Evolutionary conservation across 2,113 vertebrate genomes (phyloP).

Genomic region (Candoia aspera): DNA sequence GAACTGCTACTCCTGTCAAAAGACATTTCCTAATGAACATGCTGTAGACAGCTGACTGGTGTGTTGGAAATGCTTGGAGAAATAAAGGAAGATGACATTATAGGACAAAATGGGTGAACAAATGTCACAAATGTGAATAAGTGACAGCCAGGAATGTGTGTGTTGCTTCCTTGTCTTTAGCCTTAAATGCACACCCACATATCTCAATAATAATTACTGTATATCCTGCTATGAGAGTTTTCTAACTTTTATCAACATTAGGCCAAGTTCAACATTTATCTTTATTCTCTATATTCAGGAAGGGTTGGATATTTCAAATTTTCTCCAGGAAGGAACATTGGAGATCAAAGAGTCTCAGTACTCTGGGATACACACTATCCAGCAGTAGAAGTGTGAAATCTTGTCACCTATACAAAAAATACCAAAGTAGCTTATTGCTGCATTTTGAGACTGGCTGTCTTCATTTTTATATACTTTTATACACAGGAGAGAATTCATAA

Average conservation of each 20-base stretch:
- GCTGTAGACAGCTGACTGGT: slow-evolving; percentile 47
- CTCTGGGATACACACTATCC: not conserved
- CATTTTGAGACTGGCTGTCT: not conserved
- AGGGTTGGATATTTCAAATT: not conserved
- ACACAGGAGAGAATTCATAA: not conserved
- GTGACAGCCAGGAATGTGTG: slow-evolving; percentile 20
- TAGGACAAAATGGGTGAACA: slow-evolving; percentile 20
- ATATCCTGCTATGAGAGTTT: not conserved
- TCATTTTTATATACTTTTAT: not conserved
- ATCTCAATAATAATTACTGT: not conserved
- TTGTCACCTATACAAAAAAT: not conserved
- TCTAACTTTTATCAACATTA: not conserved
- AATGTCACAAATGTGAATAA: slow-evolving; percentile 26
- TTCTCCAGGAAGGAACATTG: not conserved
- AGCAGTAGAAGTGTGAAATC: not conserved
- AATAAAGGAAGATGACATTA: slow-evolving; percentile 22
- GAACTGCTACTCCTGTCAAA: slow-evolving; percentile 42
- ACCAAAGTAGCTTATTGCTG: not conserved
- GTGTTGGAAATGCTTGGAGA: slow-evolving; percentile 37
- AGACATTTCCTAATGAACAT: slow-evolving; percentile 30
- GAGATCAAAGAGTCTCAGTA: not conserved
- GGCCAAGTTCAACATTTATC: not conserved
- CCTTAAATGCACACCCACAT: not conserved
- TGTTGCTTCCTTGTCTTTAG: not conserved
- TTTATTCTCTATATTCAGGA: not conserved